phyloP scores from a whole-genome alignment of 1,140 invertebrate genomes.

The Diabrotica virgifera region DNA sequence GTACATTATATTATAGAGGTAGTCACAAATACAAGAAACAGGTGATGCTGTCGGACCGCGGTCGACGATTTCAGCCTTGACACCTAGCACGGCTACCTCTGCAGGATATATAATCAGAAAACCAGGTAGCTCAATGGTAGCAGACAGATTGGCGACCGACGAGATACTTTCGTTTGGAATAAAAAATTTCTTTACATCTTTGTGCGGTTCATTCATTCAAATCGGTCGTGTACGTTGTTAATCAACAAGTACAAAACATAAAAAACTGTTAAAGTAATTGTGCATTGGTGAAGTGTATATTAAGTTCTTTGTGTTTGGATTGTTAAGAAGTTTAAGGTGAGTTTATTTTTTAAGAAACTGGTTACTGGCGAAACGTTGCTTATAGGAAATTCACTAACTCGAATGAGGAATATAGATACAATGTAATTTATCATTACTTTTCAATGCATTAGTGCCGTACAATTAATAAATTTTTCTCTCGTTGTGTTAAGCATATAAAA shows the following conservation, averaged over 20 bases:
- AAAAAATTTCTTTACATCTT: background rate
- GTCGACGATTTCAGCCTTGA: background rate
- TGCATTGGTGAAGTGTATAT: background rate
- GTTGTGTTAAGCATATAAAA: too few species aligned
- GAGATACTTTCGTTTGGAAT: background rate
- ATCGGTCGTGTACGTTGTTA: background rate
- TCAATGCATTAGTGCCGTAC: too few species aligned
- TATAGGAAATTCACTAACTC: too few species aligned
- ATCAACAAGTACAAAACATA: background rate
- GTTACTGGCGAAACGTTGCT: too few species aligned
- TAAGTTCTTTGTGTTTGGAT: background rate
- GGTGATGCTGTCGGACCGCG: slow-evolving; percentile 1
- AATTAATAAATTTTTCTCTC: too few species aligned
- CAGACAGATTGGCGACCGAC: slow-evolving; percentile 1
- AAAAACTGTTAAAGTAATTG: background rate
- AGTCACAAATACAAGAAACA: background rate
- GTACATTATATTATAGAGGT: background rate
- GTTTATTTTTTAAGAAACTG: background rate
- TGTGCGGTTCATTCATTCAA: background rate
- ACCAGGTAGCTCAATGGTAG: background rate
- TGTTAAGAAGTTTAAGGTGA: background rate
- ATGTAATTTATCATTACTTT: too few species aligned
- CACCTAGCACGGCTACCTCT: background rate
- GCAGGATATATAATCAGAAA: slow-evolving; percentile 1
- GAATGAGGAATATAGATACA: too few species aligned